A percentile compares a stretch with the other conserved stretches of the same genome.
Evolutionary conservation across 2,113 vertebrate genomes (phyloP).

Genomic region (Cryptotis parvus): DNA sequence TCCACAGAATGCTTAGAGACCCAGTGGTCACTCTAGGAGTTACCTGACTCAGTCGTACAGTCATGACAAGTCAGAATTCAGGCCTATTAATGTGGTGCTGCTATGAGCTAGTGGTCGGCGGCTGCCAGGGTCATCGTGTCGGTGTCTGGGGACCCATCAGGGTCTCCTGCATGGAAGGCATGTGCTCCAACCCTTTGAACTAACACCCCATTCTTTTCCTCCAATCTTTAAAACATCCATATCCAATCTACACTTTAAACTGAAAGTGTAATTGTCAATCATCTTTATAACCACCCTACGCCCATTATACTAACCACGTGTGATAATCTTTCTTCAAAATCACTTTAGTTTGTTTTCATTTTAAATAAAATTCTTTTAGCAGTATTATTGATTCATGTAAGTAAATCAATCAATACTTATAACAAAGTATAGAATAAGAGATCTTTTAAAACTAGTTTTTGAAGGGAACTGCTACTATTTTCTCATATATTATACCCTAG

Average conservation of each 20-base stretch:
- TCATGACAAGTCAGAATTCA: too few species aligned
- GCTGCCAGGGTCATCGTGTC: too few species aligned
- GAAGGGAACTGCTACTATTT: not conserved
- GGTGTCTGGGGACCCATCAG: too few species aligned
- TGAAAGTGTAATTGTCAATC: not conserved
- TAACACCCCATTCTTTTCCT: not conserved
- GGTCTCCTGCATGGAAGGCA: too few species aligned
- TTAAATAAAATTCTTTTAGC: not conserved
- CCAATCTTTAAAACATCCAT: not conserved
- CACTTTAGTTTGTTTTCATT: not conserved
- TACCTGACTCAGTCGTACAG: too few species aligned
- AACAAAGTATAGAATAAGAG: not conserved
- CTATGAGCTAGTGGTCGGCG: too few species aligned
- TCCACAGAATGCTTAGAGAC: too few species aligned
- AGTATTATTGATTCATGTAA: not conserved
- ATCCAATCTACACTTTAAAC: not conserved
- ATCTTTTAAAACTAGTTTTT: not conserved
- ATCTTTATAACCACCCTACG: too few species aligned
- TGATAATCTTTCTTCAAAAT: constrained; percentile 14
- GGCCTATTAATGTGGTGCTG: too few species aligned
- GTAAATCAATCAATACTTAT: not conserved
- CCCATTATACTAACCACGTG: not conserved
- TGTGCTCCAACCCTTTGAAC: too few species aligned
- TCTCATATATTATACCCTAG: not conserved
- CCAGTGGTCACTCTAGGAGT: too few species aligned